Percentiles rank a stretch among this genome's conserved stretches.
Evolutionary conservation across 2,113 vertebrate species (phyloP).

Genomic region (Entosphenus tridentatus): DNA sequence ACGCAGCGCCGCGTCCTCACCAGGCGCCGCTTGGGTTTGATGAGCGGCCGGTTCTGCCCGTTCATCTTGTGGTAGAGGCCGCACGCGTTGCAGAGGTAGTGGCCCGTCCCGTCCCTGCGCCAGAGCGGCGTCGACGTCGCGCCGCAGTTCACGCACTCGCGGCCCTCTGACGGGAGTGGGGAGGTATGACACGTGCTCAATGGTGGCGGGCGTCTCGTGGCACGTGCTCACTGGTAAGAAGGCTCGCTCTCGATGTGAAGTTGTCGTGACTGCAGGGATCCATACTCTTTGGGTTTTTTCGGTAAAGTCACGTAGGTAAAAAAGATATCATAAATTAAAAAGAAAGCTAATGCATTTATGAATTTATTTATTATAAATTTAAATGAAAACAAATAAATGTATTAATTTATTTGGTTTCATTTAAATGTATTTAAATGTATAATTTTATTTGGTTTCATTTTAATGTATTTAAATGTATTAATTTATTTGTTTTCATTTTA

Average conservation of each 20-base stretch:
- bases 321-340: background rate
- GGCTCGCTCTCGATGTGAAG: no score
- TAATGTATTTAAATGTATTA: background rate
- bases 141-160: constrained; percentile 66
- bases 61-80: constrained; percentile 79
- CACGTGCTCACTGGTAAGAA: no score
- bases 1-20: constrained; percentile 18
- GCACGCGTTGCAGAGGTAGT: constrained; percentile 66
- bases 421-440: background rate
- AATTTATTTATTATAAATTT: background rate
- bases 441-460: background rate
- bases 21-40: constrained; percentile 59
- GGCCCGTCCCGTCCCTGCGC: constrained; percentile 51
- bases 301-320: background rate
- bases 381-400: background rate
- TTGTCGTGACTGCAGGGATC: no score
- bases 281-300: no score
- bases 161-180: constrained; percentile 28
- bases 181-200: no score
- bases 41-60: constrained; percentile 53
- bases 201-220: no score
- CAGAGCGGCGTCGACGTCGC: constrained; percentile 56
- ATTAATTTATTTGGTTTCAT: background rate
- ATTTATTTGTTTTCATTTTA: background rate
- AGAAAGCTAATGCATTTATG: background rate